Conservation (phyloP, 2,888 invertebrate species). For the Gandaritis pyraliata region DNA sequence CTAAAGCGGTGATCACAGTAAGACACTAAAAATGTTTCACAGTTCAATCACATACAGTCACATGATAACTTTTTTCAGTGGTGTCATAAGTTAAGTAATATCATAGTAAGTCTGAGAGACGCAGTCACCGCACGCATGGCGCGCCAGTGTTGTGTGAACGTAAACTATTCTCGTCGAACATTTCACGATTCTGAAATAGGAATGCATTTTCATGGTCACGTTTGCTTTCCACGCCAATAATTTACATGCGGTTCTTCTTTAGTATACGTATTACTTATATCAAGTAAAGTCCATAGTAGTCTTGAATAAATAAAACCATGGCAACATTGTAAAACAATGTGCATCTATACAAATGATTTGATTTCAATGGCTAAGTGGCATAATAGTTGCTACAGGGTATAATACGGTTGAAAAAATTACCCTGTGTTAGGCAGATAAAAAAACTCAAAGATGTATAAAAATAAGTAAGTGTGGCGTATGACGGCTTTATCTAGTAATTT, state of each 20-base stretch:
- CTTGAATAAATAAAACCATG: constrained; percentile 10
- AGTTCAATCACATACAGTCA: constrained; percentile 63
- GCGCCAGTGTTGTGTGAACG: constrained; percentile 52
- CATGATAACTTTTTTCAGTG: constrained; percentile 60
- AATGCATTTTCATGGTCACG: constrained; percentile 46
- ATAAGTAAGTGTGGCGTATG: no score
- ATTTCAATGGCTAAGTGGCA: not conserved
- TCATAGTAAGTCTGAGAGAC: constrained; percentile 58
- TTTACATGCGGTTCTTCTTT: constrained; percentile 6
- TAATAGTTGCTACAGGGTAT: not conserved
- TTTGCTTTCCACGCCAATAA: constrained; percentile 31
- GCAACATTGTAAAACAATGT: not conserved
- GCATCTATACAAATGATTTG: not conserved
- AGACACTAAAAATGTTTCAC: constrained; percentile 54
- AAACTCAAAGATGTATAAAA: no score
- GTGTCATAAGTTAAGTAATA: constrained; percentile 62
- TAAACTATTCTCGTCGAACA: constrained; percentile 55
- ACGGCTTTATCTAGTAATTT: no score
- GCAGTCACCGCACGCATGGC: constrained; percentile 66
- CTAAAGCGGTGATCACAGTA: constrained; percentile 49
- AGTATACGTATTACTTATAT: not conserved
- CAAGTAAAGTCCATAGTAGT: constrained; percentile 36
- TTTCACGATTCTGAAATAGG: constrained; percentile 65
- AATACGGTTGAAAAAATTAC: no score
- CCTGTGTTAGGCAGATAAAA: no score